A percentile compares a stretch with the other conserved stretches of the same genome.
Evolutionary conservation across 2,797 vertebrate genomes (phyloP).

Genomic region (Tokudaia muenninki): DNA sequence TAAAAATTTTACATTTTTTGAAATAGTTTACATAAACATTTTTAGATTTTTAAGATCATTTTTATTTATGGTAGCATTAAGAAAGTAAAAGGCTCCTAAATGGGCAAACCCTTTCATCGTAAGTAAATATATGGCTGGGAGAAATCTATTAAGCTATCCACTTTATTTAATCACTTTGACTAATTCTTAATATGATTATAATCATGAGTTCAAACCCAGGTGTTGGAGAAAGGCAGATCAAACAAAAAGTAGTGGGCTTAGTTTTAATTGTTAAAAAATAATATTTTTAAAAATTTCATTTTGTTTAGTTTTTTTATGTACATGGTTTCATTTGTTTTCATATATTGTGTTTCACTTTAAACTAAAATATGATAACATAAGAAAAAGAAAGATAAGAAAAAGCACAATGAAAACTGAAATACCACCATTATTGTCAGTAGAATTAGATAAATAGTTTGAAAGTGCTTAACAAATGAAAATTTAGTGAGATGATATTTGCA

Average conservation of each 20-base stretch:
- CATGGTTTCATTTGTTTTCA: neutral
- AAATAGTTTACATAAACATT: neutral
- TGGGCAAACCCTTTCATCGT: neutral
- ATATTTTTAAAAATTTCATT: neutral
- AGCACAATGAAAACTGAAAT: neutral
- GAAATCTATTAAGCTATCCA: neutral
- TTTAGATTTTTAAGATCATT: neutral
- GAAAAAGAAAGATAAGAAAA: neutral
- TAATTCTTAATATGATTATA: neutral
- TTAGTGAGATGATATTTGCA: conserved; percentile 11
- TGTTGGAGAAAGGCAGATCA: neutral
- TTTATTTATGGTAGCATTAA: neutral
- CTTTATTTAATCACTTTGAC: neutral
- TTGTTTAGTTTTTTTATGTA: neutral
- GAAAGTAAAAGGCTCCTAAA: neutral
- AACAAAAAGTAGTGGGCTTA: neutral
- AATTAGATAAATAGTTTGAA: neutral
- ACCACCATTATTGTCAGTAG: neutral
- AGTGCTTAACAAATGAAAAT: neutral
- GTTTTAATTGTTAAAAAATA: neutral
- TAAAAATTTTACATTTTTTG: neutral
- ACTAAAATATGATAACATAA: neutral
- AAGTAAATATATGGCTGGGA: neutral
- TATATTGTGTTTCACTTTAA: neutral
- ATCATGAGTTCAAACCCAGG: neutral